These are phyloP conservation scores for Camelus dromedarius DNA, from an alignment of 2,113 vertebrate species.

Conservation along the genomic window DNA sequence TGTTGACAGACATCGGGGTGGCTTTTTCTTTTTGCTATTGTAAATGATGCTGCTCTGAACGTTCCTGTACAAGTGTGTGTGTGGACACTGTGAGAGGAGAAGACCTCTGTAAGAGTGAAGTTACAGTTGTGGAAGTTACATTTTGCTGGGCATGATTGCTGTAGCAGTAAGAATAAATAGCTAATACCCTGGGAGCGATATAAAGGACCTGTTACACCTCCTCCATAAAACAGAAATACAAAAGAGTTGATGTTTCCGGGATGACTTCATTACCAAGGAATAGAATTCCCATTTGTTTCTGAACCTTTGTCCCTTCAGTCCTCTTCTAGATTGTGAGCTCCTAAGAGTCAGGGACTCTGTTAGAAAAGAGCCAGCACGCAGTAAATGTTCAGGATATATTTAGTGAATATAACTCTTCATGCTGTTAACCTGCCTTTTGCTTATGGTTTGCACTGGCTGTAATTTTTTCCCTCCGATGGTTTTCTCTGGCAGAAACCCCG, in stretches of 20 bases:
- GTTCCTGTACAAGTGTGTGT: accelerated
- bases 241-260: not conserved
- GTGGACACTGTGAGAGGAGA: not conserved
- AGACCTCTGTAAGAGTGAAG: too few relatives aligned
- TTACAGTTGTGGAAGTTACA: not conserved
- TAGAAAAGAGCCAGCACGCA: not conserved
- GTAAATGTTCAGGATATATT: not conserved
- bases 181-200: not conserved
- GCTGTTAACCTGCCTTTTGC: not conserved
- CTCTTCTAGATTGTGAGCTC: not conserved
- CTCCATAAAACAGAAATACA: too few relatives aligned
- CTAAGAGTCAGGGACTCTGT: not conserved
- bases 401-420: not conserved
- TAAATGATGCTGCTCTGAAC: too few relatives aligned
- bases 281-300: not conserved
- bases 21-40: not conserved
- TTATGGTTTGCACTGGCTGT: not conserved
- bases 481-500: conserved; percentile 93
- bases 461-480: not conserved
- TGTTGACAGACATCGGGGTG: accelerated
- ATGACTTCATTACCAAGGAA: too few relatives aligned
- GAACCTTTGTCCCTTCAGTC: not conserved
- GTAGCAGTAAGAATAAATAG: not conserved
- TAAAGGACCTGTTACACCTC: not conserved
- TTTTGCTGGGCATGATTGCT: not conserved